A percentile compares a stretch with the other conserved stretches of the same genome.
Conservation (phyloP, 2,113 vertebrate species). For the Semnornis frantzii region DNA sequence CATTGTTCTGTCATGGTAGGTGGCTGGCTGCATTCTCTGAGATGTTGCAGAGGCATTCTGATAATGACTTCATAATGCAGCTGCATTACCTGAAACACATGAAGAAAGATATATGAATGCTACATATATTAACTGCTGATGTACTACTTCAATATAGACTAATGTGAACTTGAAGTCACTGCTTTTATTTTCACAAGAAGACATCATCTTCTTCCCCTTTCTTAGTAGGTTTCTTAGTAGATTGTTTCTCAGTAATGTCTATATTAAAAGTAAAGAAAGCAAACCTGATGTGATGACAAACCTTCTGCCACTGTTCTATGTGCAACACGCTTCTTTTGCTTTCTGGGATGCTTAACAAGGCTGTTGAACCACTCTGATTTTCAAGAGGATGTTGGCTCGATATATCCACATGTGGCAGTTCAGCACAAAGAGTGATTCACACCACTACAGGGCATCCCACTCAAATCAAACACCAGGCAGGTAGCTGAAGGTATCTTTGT, state of each 20-base stretch:
- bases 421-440: background rate
- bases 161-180: background rate
- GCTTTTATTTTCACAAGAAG: background rate
- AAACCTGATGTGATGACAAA: constrained; percentile 1
- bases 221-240: background rate
- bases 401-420: background rate
- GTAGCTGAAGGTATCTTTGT: background rate
- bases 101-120: background rate
- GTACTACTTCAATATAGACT: background rate
- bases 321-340: background rate
- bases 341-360: background rate
- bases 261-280: background rate
- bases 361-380: background rate
- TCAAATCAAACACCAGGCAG: background rate
- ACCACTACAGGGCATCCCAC: background rate
- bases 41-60: background rate
- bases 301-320: background rate
- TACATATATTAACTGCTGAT: background rate
- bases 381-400: background rate
- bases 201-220: background rate
- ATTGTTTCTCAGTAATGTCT: background rate
- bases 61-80: background rate
- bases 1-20: background rate
- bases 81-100: background rate
- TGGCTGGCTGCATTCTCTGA: background rate